These are phyloP conservation scores for Pseudorhiza aurosa DNA, from an alignment of 30 jellyfish, hydroid and myxozoan genomes.

Conservation along the genomic window DNA sequence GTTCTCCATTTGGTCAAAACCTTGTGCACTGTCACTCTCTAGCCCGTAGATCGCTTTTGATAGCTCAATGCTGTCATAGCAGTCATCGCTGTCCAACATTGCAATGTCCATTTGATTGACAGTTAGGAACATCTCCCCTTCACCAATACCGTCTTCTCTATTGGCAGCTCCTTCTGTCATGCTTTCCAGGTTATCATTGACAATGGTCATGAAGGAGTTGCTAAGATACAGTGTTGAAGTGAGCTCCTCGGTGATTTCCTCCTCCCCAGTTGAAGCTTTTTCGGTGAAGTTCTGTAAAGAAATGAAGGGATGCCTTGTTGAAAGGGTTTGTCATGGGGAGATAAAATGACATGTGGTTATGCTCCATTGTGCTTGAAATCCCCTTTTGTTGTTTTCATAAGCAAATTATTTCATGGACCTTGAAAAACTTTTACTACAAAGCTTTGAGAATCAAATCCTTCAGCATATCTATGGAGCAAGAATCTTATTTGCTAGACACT, in stretches of 20 bases:
- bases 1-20: too few species aligned
- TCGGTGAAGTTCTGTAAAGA: conserved; percentile 13
- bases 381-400: too few species aligned
- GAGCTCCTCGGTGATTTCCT: conserved; percentile 35
- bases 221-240: conserved; percentile 25
- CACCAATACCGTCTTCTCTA: background rate
- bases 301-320: too few species aligned
- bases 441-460: too few species aligned
- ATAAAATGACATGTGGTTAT: too few species aligned
- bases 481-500: too few species aligned
- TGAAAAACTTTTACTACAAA: too few species aligned
- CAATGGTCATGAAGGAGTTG: conserved; percentile 16
- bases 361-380: too few species aligned
- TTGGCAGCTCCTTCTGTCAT: conserved; percentile 1
- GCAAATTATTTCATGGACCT: too few species aligned
- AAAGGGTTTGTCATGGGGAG: too few species aligned
- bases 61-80: background rate
- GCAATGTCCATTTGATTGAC: background rate
- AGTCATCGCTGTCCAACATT: background rate
- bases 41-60: background rate
- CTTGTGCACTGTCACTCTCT: too few species aligned
- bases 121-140: background rate
- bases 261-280: background rate
- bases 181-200: background rate
- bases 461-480: too few species aligned